Evolutionary conservation across 1,140 invertebrate species (phyloP).

Genomic region (Pygmarrhopalites habei): DNA sequence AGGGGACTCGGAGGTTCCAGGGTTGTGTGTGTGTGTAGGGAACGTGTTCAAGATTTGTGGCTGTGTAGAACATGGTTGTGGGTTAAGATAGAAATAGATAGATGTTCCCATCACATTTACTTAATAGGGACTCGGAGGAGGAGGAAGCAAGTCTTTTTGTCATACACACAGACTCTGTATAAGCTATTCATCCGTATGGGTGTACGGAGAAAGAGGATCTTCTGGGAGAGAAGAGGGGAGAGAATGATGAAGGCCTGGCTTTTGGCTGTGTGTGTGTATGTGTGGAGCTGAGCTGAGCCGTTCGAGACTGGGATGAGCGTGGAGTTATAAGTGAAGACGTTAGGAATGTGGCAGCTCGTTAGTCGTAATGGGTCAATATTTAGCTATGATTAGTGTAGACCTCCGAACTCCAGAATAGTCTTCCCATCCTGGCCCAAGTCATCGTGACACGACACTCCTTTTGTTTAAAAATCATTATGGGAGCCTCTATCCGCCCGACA

Average conservation of each 20-base stretch:
- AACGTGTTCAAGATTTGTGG: too few species aligned
- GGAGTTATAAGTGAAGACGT: conserved; percentile 4
- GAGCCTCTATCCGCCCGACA: background rate
- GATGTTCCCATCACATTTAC: background rate
- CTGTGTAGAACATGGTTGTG: background rate
- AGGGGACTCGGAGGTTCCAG: too few species aligned
- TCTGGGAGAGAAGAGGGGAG: background rate
- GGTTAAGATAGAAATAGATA: background rate
- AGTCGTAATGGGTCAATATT: conserved; percentile 40
- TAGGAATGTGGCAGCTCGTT: conserved; percentile 36
- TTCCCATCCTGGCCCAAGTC: conserved; percentile 7
- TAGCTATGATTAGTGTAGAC: conserved; percentile 38
- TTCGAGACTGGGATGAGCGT: background rate
- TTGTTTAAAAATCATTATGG: conserved; percentile 24
- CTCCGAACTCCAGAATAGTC: conserved; percentile 10
- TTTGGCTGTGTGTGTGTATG: background rate
- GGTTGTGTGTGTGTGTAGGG: too few species aligned
- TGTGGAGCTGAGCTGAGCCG: background rate
- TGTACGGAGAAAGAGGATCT: background rate
- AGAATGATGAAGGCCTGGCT: background rate
- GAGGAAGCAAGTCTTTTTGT: background rate
- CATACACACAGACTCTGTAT: background rate
- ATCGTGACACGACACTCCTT: conserved; percentile 7
- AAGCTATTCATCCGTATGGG: background rate
- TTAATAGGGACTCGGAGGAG: background rate